Base-by-base conservation (phyloP, 2,113 vertebrate genomes). In the Boulengeromyrus knoepffleri region DNA sequence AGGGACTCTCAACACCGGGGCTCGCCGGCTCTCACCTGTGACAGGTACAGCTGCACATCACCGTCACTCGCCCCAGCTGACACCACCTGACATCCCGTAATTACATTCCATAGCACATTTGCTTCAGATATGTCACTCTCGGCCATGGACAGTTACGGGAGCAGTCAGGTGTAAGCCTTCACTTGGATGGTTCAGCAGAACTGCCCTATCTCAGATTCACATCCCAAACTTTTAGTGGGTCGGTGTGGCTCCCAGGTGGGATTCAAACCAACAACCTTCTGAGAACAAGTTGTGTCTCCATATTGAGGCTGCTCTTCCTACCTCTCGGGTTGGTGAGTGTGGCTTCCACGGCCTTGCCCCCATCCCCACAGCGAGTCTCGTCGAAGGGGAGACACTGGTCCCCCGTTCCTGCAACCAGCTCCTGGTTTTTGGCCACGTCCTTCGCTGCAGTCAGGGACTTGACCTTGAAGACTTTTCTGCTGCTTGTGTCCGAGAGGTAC, bases 361-460 rank as follows among this genome's bases (percentile, higher is more conserved):
- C 99, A 4, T 99, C 99, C n/a, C 99, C 99, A 0, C 99, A 99
- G 91, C 98, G 99, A 0, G 97, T 96, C 50, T 99, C 99, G 19
- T 99, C 99, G 0, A 99, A 99, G 0, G 99, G 99, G 85, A 99
- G 97, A 93, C 99, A 99, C 93, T 99, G 98, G 93, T 99, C 99
- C 1, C 99, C 99, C 0, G 98, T 99, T 36, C 99, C 99, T 0
- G 98, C 99, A 89, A 99, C 95, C 92, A 99, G 96, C 94, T 99
- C 98, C 0, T 97, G 95, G 89, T 99, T 99, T 95, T 99, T 99
- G 91, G 97, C 97, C 2, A 98, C 96, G 62, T 99, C 98, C 91
- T 98, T 99, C 80, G 97, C 97, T 9, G 96, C 94, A 0, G 93
- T 95, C 21, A 97, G 96, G 21, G 97, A 98, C 92, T 98, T 99